Evolutionary conservation across 1,140 invertebrate species (phyloP).

Genomic region (Euwallacea fornicatus): DNA sequence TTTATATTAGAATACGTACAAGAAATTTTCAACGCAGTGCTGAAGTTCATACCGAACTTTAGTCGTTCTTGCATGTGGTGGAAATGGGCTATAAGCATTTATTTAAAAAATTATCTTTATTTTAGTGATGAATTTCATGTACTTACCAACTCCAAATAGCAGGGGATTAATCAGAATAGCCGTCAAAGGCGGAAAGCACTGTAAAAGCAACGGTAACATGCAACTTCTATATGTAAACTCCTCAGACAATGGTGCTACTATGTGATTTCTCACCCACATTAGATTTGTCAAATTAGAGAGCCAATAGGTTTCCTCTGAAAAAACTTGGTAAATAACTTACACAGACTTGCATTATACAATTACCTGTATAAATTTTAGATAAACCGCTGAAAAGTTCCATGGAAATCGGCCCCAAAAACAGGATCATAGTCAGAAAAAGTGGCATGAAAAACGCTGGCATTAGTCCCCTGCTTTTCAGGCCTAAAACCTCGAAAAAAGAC

Average conservation of each 20-base stretch:
- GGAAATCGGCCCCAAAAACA: slow-evolving; percentile 82
- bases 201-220: slow-evolving; percentile 87
- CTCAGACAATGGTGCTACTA: slow-evolving; percentile 91
- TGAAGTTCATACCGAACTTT: slow-evolving; percentile 67
- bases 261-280: slow-evolving; percentile 84
- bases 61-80: slow-evolving; percentile 87
- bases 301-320: slow-evolving; percentile 41
- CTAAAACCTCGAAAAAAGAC: slow-evolving; percentile 72
- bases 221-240: slow-evolving; percentile 89
- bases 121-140: too few relatives aligned
- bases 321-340: too few relatives aligned
- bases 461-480: slow-evolving; percentile 73
- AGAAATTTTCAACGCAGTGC: slow-evolving; percentile 68
- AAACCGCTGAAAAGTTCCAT: slow-evolving; percentile 71
- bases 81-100: slow-evolving; percentile 71
- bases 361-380: slow-evolving; percentile 71
- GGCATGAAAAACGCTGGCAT: slow-evolving; percentile 74
- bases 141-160: slow-evolving; percentile 86
- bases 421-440: slow-evolving; percentile 76
- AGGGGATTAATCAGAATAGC: slow-evolving; percentile 85
- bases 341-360: not conserved
- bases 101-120: too few relatives aligned
- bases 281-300: slow-evolving; percentile 60
- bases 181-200: slow-evolving; percentile 73
- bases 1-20: slow-evolving; percentile 58